Conservation (phyloP, 2,888 invertebrate genomes). For the Sabatieria punctata region DNA sequence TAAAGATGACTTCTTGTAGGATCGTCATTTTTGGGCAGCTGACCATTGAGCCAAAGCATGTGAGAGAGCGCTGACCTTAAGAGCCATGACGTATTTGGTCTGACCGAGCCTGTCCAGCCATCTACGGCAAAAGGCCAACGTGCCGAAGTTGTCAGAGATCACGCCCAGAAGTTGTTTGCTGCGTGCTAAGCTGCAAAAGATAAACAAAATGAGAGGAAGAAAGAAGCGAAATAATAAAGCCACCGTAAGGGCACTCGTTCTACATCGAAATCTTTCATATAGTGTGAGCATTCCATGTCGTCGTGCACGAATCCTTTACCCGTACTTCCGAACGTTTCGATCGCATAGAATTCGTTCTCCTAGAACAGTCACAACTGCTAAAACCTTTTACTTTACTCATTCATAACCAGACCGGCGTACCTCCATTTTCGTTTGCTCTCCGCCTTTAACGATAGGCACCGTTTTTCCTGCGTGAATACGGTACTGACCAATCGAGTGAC, state of each 20-base stretch:
- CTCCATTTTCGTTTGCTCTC: conserved; percentile 93
- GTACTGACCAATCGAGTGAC: conserved; percentile 98
- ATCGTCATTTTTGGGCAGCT: no score
- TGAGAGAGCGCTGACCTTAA: no score
- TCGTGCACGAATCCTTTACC: conserved; percentile 76
- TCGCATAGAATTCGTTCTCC: conserved; percentile 96
- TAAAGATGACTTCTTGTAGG: no score
- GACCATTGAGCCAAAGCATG: no score
- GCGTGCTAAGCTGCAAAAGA: conserved; percentile 51
- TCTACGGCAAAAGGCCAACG: conserved; percentile 92
- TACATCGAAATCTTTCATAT: conserved; percentile 95
- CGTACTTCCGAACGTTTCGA: conserved; percentile 97
- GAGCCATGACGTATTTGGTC: conserved; percentile 89
- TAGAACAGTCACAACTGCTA: conserved; percentile 16
- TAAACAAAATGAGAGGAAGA: no score
- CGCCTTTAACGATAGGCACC: conserved; percentile 96
- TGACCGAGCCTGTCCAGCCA: conserved; percentile 96
- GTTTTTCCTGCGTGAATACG: conserved; percentile 77
- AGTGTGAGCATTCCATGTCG: conserved; percentile 97
- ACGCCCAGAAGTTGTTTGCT: conserved; percentile 75
- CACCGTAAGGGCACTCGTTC: conserved; percentile 70
- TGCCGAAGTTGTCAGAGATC: conserved; percentile 91
- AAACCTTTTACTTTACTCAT: background rate
- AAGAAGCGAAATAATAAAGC: no score
- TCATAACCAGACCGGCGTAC: no score